Conservation (phyloP, 1,140 invertebrate genomes). For the Eriosoma lanigerum region DNA sequence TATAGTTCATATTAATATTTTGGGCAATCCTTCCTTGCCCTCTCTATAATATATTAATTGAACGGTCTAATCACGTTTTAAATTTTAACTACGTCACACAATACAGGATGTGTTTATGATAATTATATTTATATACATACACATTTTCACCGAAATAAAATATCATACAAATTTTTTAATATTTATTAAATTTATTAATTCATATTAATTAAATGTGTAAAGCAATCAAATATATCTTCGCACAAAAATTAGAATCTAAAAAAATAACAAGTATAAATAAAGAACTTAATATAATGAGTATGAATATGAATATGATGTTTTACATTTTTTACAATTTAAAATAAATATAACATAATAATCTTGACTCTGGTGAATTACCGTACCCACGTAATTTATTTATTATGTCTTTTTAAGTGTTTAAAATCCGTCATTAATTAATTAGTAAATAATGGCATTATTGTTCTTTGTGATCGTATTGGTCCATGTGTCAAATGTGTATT, state of each 20-base stretch:
- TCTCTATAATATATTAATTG: neutral
- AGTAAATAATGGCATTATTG: neutral
- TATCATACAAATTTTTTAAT: too few relatives aligned
- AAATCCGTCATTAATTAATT: neutral
- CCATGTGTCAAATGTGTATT: conserved; percentile 8
- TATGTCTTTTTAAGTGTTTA: neutral
- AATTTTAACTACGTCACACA: neutral
- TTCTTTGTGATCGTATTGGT: conserved; percentile 12
- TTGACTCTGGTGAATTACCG: neutral
- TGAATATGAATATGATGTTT: too few relatives aligned
- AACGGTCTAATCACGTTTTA: conserved; percentile 13
- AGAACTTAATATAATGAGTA: too few relatives aligned
- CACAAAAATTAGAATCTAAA: too few relatives aligned
- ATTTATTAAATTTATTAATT: too few relatives aligned
- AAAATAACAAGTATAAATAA: too few relatives aligned
- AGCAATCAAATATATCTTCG: too few relatives aligned
- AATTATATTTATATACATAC: too few relatives aligned
- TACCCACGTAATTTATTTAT: conserved; percentile 11
- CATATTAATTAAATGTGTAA: too few relatives aligned
- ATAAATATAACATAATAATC: too few relatives aligned
- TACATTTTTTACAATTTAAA: too few relatives aligned
- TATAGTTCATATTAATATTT: conserved; percentile 8
- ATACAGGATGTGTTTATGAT: conserved; percentile 12
- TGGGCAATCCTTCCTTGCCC: neutral
- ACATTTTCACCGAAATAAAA: neutral